Conservation (phyloP, 1,140 invertebrate species). For the Drosophila tropicalis region DNA sequence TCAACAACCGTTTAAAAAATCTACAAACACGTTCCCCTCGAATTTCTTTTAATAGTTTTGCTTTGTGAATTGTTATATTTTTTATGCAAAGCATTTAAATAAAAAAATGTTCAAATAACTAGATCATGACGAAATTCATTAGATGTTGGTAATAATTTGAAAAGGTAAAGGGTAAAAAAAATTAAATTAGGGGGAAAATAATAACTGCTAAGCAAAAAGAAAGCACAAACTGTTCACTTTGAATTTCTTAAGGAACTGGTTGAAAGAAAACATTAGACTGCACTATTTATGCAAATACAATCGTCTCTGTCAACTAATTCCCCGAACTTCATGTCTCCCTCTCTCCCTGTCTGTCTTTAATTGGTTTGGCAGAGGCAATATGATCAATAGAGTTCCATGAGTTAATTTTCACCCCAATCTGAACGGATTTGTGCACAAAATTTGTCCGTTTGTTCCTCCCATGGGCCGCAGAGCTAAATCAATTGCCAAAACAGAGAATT, state of each 20-base stretch:
- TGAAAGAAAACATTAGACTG: no score
- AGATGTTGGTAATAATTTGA: no score
- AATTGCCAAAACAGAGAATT: constrained; percentile 59
- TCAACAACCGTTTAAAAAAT: not conserved
- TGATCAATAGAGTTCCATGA: constrained; percentile 5
- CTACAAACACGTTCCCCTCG: not conserved
- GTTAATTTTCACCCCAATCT: constrained; percentile 25
- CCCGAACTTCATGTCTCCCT: not conserved
- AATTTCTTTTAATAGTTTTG: not conserved
- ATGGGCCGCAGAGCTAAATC: constrained; percentile 53
- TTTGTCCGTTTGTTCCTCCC: constrained; percentile 38
- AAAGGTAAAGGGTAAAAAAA: no score
- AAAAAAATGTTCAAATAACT: no score
- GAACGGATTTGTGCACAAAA: constrained; percentile 22
- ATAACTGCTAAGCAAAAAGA: no score
- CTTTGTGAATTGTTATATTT: not conserved
- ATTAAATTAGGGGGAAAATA: no score
- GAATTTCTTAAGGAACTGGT: no score
- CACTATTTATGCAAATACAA: not conserved
- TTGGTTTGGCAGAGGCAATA: not conserved
- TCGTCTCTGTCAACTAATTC: not conserved
- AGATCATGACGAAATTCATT: no score
- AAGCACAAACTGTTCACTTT: no score
- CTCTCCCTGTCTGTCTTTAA: not conserved
- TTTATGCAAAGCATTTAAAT: no score